Percentiles rank a stretch among this genome's conserved stretches.
Evolutionary conservation across 2,888 invertebrate genomes (phyloP).

Genomic region (Pachymerium ferrugineum): DNA sequence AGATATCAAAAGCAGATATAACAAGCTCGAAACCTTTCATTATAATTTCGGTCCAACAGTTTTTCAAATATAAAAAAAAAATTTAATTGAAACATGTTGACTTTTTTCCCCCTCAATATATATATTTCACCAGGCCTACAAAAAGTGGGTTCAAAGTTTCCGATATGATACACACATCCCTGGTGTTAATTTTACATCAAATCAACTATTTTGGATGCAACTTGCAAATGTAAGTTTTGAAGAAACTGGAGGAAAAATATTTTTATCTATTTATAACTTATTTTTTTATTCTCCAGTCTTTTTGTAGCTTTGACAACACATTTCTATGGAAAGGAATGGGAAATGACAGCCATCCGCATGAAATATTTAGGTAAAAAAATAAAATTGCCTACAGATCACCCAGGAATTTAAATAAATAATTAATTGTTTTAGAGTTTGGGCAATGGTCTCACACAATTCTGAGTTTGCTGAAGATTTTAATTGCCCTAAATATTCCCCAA

Average conservation of each 20-base stretch:
- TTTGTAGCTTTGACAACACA: neutral
- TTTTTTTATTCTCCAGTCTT: neutral
- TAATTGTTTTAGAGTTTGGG: neutral
- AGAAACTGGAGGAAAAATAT: too few relatives aligned
- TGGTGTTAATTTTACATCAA: neutral
- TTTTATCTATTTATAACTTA: neutral
- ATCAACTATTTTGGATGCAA: neutral
- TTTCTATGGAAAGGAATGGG: neutral
- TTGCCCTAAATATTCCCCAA: neutral
- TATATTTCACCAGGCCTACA: neutral
- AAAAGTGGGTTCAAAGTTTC: neutral
- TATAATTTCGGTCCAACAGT: too few relatives aligned
- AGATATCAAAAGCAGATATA: too few relatives aligned
- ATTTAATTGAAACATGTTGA: neutral
- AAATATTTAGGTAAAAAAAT: neutral
- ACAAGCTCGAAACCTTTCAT: too few relatives aligned
- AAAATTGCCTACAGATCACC: too few relatives aligned
- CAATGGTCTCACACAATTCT: neutral
- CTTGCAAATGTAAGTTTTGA: neutral
- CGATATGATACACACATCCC: neutral
- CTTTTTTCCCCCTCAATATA: neutral
- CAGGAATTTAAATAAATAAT: neutral
- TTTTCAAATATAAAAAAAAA: too few relatives aligned
- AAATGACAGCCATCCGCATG: neutral
- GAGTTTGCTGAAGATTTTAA: neutral